phyloP scores from a whole-genome alignment of 1,140 invertebrate genomes.

The Solenopsis fugax region DNA sequence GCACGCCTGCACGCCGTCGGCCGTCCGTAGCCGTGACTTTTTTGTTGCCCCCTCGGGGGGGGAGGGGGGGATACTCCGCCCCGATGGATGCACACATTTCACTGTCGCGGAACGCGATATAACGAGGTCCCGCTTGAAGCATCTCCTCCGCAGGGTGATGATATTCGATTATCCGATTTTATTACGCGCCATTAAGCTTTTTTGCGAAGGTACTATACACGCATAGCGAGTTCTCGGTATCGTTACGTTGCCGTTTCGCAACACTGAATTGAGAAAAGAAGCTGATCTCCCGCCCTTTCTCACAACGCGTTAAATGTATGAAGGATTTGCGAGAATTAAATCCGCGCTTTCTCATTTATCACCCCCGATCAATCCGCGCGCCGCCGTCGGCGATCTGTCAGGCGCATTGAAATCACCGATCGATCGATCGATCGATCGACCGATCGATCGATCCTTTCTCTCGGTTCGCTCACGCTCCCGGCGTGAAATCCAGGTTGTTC shows the following conservation, averaged over 20 bases:
- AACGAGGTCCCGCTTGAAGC: constrained; percentile 59
- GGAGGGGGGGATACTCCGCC: constrained; percentile 14
- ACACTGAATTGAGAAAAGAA: no score
- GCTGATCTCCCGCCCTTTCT: not conserved
- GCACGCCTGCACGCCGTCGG: not conserved
- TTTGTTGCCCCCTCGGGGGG: not conserved
- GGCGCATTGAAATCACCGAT: constrained; percentile 36
- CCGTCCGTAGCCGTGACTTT: constrained; percentile 5
- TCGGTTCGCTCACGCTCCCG: constrained; percentile 43
- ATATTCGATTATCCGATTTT: constrained; percentile 35
- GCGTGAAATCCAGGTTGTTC: constrained; percentile 40
- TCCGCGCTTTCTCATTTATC: constrained; percentile 48
- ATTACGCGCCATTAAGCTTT: constrained; percentile 17
- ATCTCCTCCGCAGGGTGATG: not conserved
- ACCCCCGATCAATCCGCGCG: constrained; percentile 15
- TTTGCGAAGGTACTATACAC: not conserved
- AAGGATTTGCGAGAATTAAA: constrained; percentile 40
- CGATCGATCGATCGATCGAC: constrained; percentile 41
- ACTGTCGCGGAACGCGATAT: constrained; percentile 71
- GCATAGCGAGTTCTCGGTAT: constrained; percentile 10
- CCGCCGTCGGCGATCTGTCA: constrained; percentile 41
- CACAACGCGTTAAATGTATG: constrained; percentile 2
- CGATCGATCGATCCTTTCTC: constrained; percentile 55
- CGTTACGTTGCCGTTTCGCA: not conserved
- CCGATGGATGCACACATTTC: constrained; percentile 23